phyloP scores from a whole-genome alignment of 2,113 vertebrate species.

The Carollia perspicillata region DNA sequence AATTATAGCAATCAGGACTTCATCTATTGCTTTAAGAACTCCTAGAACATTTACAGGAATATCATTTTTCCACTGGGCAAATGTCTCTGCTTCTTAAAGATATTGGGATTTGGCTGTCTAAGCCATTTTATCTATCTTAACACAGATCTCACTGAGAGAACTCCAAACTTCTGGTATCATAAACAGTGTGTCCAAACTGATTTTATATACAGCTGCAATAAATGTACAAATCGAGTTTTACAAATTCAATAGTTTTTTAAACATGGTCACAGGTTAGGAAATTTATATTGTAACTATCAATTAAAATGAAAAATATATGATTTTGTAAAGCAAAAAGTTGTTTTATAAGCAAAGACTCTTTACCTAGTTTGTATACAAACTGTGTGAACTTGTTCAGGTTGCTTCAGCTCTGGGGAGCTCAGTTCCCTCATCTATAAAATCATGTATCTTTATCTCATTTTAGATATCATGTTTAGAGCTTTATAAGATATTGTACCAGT shows the following conservation, averaged over 20 bases:
- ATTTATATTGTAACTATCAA: not conserved
- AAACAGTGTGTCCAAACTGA: not conserved
- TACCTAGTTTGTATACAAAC: not conserved
- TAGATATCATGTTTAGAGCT: not conserved
- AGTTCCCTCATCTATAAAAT: not conserved
- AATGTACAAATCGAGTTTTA: not conserved
- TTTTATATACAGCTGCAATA: not conserved
- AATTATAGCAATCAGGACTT: not conserved
- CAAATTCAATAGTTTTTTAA: not conserved
- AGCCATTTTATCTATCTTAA: not conserved
- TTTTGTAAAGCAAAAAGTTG: not conserved
- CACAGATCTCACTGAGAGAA: not conserved
- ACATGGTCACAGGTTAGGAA: not conserved
- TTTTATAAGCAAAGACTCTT: constrained; percentile 27
- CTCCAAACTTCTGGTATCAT: not conserved
- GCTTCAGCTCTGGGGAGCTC: not conserved
- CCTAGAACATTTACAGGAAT: not conserved
- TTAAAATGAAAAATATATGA: constrained; percentile 5
- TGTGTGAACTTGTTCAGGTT: not conserved
- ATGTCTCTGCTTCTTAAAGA: not conserved
- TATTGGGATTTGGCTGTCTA: not conserved
- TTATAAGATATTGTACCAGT: not conserved
- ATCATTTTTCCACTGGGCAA: not conserved
- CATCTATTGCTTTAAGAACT: not conserved
- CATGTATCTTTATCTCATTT: not conserved